Conservation (phyloP, 1,140 invertebrate species). For the Drosophila busckii region DNA sequence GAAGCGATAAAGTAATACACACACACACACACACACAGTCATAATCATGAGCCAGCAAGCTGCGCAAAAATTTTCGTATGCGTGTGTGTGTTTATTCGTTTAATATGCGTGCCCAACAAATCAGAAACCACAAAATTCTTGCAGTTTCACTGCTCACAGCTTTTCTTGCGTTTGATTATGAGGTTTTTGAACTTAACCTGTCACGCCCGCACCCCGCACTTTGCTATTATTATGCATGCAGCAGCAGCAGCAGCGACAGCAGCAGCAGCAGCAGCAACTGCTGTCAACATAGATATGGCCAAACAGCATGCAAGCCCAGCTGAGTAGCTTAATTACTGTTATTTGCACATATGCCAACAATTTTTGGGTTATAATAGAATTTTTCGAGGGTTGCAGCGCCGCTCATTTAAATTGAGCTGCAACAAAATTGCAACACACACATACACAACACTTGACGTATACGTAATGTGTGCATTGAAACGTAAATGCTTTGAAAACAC, state of each 20-base stretch:
- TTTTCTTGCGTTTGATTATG: conserved; percentile 53
- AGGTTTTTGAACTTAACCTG: conserved; percentile 51
- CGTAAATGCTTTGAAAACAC: conserved; percentile 52
- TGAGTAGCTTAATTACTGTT: conserved; percentile 36
- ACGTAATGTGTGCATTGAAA: conserved; percentile 66
- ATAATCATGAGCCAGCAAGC: conserved; percentile 4
- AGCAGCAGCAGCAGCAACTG: not conserved
- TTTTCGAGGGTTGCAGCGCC: no score
- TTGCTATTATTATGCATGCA: conserved; percentile 1
- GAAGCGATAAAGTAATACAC: conserved; percentile 60
- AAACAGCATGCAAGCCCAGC: no score
- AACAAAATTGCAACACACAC: no score
- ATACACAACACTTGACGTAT: conserved; percentile 34
- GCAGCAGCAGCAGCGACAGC: conserved; percentile 4
- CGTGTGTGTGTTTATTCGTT: not conserved
- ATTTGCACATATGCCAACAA: conserved; percentile 58
- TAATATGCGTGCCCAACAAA: conserved; percentile 25
- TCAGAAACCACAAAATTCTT: conserved; percentile 59
- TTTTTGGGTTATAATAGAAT: conserved; percentile 35
- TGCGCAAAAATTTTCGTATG: not conserved
- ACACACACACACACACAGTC: conserved; percentile 8
- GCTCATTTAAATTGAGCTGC: no score
- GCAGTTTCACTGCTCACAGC: conserved; percentile 10
- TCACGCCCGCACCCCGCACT: not conserved
- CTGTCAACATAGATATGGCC: no score